Percentiles rank a stretch among this genome's conserved stretches.
These are phyloP conservation scores for Pycnonotus jocosus DNA, from an alignment of 2,113 vertebrate genomes.

Conservation along the genomic window DNA sequence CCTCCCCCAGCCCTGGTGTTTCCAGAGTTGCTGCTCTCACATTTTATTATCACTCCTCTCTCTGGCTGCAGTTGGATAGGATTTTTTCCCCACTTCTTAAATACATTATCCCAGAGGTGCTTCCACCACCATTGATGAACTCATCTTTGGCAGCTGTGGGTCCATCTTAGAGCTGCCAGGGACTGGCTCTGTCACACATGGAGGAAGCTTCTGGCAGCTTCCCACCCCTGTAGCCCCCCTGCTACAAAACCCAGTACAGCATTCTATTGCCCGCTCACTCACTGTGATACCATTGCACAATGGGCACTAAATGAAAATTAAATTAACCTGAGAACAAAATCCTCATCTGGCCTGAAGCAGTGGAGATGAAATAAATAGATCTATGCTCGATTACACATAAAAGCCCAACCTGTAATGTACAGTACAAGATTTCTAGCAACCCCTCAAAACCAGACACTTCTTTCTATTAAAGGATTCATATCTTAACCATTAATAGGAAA, in stretches of 20 bases:
- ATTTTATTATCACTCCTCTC: background rate
- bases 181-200: background rate
- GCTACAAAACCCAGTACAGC: background rate
- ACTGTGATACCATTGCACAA: background rate
- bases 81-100: background rate
- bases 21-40: background rate
- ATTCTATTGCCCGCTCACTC: background rate
- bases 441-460: background rate
- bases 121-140: too few relatives aligned
- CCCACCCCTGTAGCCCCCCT: background rate
- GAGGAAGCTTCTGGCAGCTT: background rate
- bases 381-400: background rate
- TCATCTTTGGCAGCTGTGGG: background rate
- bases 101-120: background rate
- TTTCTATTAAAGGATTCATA: background rate
- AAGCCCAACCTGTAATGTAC: background rate
- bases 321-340: background rate
- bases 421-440: background rate
- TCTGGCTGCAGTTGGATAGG: background rate
- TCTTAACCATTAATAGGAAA: background rate
- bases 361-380: background rate
- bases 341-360: background rate
- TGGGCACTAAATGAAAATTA: background rate
- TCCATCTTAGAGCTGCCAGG: background rate
- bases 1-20: background rate